These are phyloP conservation scores for Sprattus sprattus DNA, from an alignment of 2,113 vertebrate species.

Conservation along the genomic window DNA sequence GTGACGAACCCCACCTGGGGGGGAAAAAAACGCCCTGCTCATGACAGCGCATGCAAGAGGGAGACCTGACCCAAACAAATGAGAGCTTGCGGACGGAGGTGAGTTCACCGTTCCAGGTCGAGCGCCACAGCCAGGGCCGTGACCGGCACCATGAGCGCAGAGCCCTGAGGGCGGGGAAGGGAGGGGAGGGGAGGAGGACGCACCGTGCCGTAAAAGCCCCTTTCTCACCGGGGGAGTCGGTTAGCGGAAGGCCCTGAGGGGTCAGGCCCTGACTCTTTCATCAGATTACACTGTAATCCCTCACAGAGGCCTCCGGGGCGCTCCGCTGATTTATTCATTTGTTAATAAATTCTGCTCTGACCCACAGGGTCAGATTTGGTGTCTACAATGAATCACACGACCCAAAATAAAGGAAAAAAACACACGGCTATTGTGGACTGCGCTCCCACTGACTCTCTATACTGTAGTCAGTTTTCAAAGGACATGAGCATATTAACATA, in stretches of 20 bases:
- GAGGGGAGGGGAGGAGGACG: background rate
- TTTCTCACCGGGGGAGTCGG: background rate
- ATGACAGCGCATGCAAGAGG: background rate
- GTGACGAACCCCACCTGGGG: slow-evolving; percentile 17
- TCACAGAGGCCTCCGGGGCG: background rate
- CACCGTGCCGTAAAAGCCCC: background rate
- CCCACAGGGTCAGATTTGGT: background rate
- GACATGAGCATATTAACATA: slow-evolving; percentile 6
- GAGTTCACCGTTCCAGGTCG: background rate
- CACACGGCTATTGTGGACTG: background rate
- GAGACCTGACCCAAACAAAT: background rate
- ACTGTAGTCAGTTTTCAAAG: background rate
- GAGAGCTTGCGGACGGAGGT: background rate
- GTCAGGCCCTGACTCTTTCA: slow-evolving; percentile 4
- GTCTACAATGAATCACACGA: slow-evolving; percentile 6
- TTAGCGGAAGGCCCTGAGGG: slow-evolving; percentile 1
- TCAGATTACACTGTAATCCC: slow-evolving; percentile 18
- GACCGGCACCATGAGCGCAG: background rate
- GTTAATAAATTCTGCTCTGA: slow-evolving; percentile 4
- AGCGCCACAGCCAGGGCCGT: background rate
- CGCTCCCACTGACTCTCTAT: background rate
- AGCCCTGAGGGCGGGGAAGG: background rate
- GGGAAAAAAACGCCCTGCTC: background rate
- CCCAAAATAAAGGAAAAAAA: background rate
- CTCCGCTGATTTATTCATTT: slow-evolving; percentile 6